Conservation (phyloP, 2,797 vertebrate species). For the Basileuterus tristriatus region DNA sequence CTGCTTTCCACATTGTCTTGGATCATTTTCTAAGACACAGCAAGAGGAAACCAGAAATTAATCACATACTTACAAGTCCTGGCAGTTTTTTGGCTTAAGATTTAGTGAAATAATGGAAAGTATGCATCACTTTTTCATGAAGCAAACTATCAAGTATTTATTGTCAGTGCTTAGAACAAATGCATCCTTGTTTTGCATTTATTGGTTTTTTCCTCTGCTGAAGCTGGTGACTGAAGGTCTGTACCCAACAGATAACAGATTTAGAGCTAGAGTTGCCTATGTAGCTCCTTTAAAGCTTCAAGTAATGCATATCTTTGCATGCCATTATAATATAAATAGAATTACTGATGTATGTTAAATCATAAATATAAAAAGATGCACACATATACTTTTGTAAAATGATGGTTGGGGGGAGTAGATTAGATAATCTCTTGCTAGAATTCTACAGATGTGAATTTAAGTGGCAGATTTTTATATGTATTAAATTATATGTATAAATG, state of each 20-base stretch:
- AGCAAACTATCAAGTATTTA: constrained; percentile 21
- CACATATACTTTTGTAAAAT: neutral
- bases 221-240: neutral
- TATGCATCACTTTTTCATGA: constrained; percentile 18
- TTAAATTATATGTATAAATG: neutral
- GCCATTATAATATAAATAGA: neutral
- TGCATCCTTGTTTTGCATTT: constrained; percentile 5
- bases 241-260: neutral
- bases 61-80: constrained; percentile 48
- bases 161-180: constrained; percentile 44
- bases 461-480: neutral
- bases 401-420: rapidly evolving
- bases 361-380: neutral
- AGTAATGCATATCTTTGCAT: neutral
- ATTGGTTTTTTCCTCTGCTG: constrained; percentile 6
- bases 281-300: neutral
- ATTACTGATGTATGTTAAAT: neutral
- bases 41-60: constrained; percentile 69
- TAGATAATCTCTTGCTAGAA: neutral
- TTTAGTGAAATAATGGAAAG: constrained; percentile 56
- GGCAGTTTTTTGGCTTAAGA: constrained; percentile 53
- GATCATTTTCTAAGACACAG: constrained; percentile 53
- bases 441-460: neutral
- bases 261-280: neutral
- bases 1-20: constrained; percentile 64